phyloP scores from a whole-genome alignment of 2,797 vertebrate genomes.

The Acanthurus lineatus region DNA sequence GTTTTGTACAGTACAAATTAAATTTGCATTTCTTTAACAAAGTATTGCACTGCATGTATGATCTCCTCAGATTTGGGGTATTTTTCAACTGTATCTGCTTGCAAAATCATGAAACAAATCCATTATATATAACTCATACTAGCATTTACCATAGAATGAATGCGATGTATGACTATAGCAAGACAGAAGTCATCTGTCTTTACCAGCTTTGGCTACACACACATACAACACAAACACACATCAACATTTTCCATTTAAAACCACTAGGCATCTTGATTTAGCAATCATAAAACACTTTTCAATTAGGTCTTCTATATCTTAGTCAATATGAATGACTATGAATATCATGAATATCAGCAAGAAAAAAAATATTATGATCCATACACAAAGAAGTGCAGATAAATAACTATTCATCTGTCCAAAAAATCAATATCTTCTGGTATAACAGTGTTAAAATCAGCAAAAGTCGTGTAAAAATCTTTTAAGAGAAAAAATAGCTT shows the following conservation, averaged over 20 bases:
- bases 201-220: no score
- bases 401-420: slow-evolving; percentile 23
- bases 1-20: neutral
- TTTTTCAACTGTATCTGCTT: neutral
- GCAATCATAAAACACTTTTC: neutral
- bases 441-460: slow-evolving; percentile 21
- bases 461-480: neutral
- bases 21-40: neutral
- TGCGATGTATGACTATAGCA: neutral
- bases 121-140: no score
- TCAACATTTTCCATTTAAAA: neutral
- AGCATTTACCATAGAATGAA: neutral
- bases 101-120: neutral
- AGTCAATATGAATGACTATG: neutral
- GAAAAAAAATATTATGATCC: neutral
- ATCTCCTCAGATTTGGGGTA: neutral
- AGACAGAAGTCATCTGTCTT: no score
- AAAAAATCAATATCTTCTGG: slow-evolving; percentile 7
- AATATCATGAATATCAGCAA: no score
- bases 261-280: neutral
- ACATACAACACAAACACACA: neutral
- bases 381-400: slow-evolving; percentile 3
- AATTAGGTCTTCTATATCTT: neutral
- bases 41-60: neutral
- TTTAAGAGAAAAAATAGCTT: neutral